Conservation (phyloP, 2,888 invertebrate species). For the Molanna angustata region DNA sequence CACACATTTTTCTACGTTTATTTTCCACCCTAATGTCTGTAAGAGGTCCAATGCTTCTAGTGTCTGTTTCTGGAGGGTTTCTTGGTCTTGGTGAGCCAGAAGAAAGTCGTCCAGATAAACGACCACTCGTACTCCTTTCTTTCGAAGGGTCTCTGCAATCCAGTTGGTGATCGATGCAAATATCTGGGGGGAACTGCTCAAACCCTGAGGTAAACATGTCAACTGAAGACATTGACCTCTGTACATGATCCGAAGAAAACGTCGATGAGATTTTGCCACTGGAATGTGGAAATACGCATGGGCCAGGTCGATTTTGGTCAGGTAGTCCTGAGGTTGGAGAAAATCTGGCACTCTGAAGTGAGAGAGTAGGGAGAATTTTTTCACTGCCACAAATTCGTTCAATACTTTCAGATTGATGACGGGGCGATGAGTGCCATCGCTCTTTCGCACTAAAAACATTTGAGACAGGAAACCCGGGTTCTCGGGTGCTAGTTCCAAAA, state of each 20-base stretch:
- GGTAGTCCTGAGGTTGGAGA: slow-evolving; percentile 32
- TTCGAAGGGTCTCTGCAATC: slow-evolving; percentile 4
- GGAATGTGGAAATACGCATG: not conserved
- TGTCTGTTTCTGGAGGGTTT: slow-evolving; percentile 7
- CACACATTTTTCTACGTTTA: not conserved
- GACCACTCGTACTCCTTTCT: not conserved
- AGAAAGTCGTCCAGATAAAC: slow-evolving; percentile 19
- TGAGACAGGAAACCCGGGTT: not conserved
- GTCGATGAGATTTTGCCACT: not conserved
- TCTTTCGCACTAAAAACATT: slow-evolving; percentile 4
- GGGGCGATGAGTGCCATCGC: slow-evolving; percentile 35
- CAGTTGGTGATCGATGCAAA: slow-evolving; percentile 1
- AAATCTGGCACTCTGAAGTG: slow-evolving; percentile 23
- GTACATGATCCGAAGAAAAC: not conserved
- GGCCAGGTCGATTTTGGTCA: slow-evolving; percentile 31
- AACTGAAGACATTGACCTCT: slow-evolving; percentile 1
- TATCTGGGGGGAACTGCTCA: slow-evolving; percentile 1
- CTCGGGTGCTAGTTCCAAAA: slow-evolving; percentile 4
- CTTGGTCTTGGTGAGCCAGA: slow-evolving; percentile 7
- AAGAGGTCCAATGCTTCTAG: not conserved
- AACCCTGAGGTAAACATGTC: slow-evolving; percentile 1
- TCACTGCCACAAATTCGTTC: slow-evolving; percentile 36
- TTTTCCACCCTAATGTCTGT: not conserved
- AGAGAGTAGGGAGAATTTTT: slow-evolving; percentile 40
- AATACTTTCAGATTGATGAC: slow-evolving; percentile 41